Conservation (phyloP, 2,888 invertebrate species). For the Tromatobia lineatoria region DNA sequence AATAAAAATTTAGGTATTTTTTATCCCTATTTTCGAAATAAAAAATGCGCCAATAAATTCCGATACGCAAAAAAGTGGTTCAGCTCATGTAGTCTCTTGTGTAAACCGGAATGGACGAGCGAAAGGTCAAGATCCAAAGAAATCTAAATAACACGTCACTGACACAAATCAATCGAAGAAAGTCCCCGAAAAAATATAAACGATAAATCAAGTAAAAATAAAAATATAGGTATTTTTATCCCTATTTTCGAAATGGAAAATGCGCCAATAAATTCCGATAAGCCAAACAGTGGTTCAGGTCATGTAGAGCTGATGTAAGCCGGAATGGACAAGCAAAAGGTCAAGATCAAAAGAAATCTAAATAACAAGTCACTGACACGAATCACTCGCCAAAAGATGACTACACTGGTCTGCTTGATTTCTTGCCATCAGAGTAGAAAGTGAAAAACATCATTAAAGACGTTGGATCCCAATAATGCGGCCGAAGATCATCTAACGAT, state of each 20-base stretch:
- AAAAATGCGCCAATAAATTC: too few relatives aligned
- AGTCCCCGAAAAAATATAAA: too few relatives aligned
- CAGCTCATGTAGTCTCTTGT: not conserved
- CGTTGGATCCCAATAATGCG: conserved; percentile 20
- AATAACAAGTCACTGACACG: conserved; percentile 22
- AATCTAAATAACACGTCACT: conserved; percentile 11
- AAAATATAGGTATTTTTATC: too few relatives aligned
- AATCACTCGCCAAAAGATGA: conserved; percentile 20
- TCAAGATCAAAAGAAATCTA: not conserved
- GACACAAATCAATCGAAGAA: too few relatives aligned
- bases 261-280: too few relatives aligned
- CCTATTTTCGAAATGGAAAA: too few relatives aligned
- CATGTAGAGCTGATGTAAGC: not conserved
- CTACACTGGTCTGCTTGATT: not conserved
- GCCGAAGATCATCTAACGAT: conserved; percentile 38
- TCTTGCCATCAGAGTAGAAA: conserved; percentile 13
- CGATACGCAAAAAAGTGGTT: too few relatives aligned
- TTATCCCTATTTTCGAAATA: too few relatives aligned
- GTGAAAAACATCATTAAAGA: conserved; percentile 36
- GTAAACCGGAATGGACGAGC: not conserved
- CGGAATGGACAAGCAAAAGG: not conserved
- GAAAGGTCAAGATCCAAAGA: not conserved
- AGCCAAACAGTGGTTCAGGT: too few relatives aligned
- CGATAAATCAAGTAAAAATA: too few relatives aligned
- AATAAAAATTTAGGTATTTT: too few relatives aligned